These are phyloP conservation scores for Eupithecia exiguata DNA, from an alignment of 2,888 invertebrate genomes.

Conservation along the genomic window DNA sequence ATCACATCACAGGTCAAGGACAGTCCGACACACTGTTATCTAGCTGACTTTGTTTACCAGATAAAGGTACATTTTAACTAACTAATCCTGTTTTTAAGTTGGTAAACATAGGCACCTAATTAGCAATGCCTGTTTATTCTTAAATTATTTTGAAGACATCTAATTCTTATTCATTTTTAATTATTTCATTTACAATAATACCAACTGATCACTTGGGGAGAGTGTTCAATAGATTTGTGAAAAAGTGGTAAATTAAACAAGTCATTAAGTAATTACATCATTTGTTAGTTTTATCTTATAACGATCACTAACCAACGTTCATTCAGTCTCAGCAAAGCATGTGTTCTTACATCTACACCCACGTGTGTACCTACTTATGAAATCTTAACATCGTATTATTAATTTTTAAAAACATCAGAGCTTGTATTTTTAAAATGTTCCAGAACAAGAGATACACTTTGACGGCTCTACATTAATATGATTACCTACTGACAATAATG, in stretches of 20 bases:
- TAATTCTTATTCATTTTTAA: neutral
- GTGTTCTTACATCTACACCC: neutral
- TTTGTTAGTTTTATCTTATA: slow-evolving; percentile 30
- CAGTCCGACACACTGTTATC: neutral
- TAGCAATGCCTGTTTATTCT: neutral
- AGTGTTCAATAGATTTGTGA: neutral
- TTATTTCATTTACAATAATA: neutral
- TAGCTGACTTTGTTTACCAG: neutral
- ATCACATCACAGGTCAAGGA: neutral
- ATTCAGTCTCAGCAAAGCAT: slow-evolving; percentile 45
- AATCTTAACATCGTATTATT: neutral
- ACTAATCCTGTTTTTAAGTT: neutral
- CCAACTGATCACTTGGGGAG: neutral
- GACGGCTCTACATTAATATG: neutral
- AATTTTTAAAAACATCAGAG: neutral
- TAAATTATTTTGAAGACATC: neutral
- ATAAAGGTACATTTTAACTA: neutral
- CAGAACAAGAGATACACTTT: neutral
- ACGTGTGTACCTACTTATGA: neutral
- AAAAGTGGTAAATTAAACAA: neutral
- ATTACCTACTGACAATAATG: neutral
- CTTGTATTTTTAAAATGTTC: neutral
- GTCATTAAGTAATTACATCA: neutral
- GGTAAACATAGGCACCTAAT: neutral
- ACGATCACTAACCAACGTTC: slow-evolving; percentile 50